Percentiles rank a stretch among this genome's conserved stretches.
These are phyloP conservation scores for Pelodytes ibericus DNA, from an alignment of 2,797 vertebrate genomes.

Conservation along the genomic window DNA sequence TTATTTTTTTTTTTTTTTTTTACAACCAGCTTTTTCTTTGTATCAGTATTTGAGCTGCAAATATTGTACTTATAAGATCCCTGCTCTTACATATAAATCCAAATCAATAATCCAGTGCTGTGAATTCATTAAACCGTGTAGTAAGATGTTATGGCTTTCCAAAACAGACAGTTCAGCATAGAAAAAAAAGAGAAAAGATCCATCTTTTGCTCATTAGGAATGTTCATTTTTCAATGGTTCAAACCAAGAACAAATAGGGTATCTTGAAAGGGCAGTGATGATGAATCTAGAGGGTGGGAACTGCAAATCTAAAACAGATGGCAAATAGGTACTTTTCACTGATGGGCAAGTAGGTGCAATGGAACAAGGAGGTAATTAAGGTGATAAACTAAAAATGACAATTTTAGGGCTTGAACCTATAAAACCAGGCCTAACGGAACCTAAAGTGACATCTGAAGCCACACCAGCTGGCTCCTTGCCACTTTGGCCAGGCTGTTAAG, in stretches of 20 bases:
- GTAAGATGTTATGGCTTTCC: conserved; percentile 17
- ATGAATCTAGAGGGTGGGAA: not conserved
- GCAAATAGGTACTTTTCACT: conserved; percentile 61
- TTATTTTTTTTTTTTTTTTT: not conserved
- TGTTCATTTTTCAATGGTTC: not conserved
- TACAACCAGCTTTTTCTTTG: not conserved
- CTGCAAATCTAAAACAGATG: not conserved
- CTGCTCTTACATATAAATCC: not conserved
- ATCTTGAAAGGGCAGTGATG: not conserved
- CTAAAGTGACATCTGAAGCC: too few species aligned
- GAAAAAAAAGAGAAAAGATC: conserved; percentile 5
- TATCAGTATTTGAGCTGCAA: not conserved
- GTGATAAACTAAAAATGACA: too few species aligned
- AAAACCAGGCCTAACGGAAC: too few species aligned
- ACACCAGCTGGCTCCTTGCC: too few species aligned
- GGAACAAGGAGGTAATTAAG: too few species aligned
- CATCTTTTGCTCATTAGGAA: conserved; percentile 30
- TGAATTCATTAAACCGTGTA: conserved; percentile 27
- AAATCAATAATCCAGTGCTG: conserved; percentile 11
- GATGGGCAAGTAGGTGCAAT: too few species aligned
- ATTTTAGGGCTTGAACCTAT: too few species aligned
- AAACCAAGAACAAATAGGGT: not conserved
- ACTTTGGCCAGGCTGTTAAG: too few species aligned
- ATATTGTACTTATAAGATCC: not conserved
- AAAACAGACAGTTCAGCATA: conserved; percentile 24